A percentile compares a stretch with the other conserved stretches of the same genome.
phyloP scores from a whole-genome alignment of 2,888 invertebrate species.

The Cynaeus angustus region DNA sequence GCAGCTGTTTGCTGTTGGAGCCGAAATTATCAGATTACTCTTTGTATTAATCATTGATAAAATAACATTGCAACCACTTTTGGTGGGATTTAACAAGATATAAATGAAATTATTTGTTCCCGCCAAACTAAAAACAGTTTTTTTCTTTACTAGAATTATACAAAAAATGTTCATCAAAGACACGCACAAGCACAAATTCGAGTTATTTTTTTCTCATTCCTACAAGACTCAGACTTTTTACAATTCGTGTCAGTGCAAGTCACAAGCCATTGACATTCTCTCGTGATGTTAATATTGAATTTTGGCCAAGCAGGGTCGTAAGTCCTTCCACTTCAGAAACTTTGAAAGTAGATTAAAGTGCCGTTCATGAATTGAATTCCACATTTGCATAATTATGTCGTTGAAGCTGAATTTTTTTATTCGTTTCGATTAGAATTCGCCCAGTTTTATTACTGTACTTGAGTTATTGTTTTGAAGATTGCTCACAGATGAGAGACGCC shows the following conservation, averaged over 20 bases:
- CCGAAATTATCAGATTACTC: not conserved
- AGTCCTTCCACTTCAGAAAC: conserved; percentile 38
- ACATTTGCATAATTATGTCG: conserved; percentile 52
- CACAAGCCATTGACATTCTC: conserved; percentile 3
- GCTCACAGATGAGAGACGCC: conserved; percentile 5
- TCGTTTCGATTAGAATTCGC: conserved; percentile 30
- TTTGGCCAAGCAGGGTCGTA: conserved; percentile 21
- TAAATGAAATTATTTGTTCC: too few species aligned
- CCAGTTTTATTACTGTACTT: conserved; percentile 26
- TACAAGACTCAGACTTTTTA: not conserved
- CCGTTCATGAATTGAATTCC: conserved; percentile 51
- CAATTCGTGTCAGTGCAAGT: not conserved
- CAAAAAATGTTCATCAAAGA: too few species aligned
- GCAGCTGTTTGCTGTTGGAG: not conserved
- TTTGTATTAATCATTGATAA: not conserved
- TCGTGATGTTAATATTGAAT: conserved; percentile 19
- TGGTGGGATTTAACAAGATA: too few species aligned
- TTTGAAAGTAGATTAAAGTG: conserved; percentile 50
- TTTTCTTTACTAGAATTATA: too few species aligned
- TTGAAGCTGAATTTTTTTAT: conserved; percentile 23
- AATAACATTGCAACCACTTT: too few species aligned
- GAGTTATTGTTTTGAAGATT: conserved; percentile 30
- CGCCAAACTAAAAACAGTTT: too few species aligned
- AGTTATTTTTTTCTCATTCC: too few species aligned
- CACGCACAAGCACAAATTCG: too few species aligned